Evolutionary conservation across 2,888 invertebrate species (phyloP).

Genomic region (Cyaniris semiargus): DNA sequence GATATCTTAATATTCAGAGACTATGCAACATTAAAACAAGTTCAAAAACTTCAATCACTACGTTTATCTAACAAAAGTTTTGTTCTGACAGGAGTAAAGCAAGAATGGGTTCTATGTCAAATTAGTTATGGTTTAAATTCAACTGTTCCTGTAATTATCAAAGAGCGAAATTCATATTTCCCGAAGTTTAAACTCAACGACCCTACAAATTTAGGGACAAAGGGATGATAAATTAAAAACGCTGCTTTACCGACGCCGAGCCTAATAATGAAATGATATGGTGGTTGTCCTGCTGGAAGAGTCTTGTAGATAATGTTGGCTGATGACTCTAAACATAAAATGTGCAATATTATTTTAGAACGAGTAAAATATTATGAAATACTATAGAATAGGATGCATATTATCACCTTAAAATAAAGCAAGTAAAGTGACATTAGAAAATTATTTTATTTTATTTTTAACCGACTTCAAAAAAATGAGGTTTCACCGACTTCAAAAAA

Average conservation of each 20-base stretch:
- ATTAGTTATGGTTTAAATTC: slow-evolving; percentile 8
- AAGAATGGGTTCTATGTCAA: neutral
- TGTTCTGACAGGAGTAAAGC: neutral
- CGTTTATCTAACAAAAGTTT: slow-evolving; percentile 35
- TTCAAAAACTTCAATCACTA: slow-evolving; percentile 15
- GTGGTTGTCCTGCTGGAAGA: slow-evolving; percentile 48
- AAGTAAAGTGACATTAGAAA: too few species aligned
- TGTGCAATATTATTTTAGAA: too few species aligned
- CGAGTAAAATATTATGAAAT: too few species aligned
- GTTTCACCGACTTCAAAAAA: too few species aligned
- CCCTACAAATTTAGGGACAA: slow-evolving; percentile 69
- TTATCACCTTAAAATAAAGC: too few species aligned
- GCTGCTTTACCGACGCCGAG: slow-evolving; percentile 58
- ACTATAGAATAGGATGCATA: too few species aligned
- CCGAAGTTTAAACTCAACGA: slow-evolving; percentile 58
- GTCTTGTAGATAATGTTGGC: slow-evolving; percentile 31
- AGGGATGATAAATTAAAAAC: slow-evolving; percentile 74
- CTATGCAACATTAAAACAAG: slow-evolving; percentile 23
- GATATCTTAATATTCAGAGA: slow-evolving; percentile 18
- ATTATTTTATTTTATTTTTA: too few species aligned
- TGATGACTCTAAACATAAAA: neutral
- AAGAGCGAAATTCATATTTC: slow-evolving; percentile 65
- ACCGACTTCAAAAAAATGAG: too few species aligned
- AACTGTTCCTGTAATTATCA: slow-evolving; percentile 5
- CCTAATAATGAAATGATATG: slow-evolving; percentile 54